phyloP scores from a whole-genome alignment of 1,140 invertebrate genomes.

The Gryon sp. region DNA sequence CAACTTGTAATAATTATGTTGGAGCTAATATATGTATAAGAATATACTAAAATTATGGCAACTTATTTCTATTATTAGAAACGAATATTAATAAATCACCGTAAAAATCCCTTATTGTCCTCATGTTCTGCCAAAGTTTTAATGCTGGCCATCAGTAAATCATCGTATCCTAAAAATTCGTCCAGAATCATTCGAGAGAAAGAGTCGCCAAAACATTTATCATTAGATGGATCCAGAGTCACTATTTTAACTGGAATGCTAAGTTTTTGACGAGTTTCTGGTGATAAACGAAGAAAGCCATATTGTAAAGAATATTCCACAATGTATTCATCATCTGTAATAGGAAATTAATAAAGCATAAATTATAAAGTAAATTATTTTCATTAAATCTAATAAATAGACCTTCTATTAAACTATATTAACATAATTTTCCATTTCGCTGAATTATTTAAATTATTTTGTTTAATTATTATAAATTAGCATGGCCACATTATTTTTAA shows the following conservation, averaged over 20 bases:
- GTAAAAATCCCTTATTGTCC: conserved; percentile 96
- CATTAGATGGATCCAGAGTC: conserved; percentile 91
- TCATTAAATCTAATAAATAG: no score
- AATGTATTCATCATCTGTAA: conserved; percentile 96
- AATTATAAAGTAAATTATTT: no score
- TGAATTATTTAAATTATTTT: no score
- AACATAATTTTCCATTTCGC: no score
- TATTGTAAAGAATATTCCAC: conserved; percentile 99
- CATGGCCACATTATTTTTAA: no score
- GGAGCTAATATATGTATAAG: no score
- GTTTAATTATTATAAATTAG: no score
- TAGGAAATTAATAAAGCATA: no score
- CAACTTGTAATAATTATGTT: no score
- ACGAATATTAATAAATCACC: conserved; percentile 80
- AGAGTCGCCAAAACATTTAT: conserved; percentile 95
- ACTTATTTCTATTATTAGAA: no score
- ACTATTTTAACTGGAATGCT: conserved; percentile 97
- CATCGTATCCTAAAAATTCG: conserved; percentile 97
- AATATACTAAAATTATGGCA: no score
- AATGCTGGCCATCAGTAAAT: conserved; percentile 97
- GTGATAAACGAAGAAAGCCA: conserved; percentile 94
- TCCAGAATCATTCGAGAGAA: conserved; percentile 94
- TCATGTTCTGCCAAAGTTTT: conserved; percentile 97
- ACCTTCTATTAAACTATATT: background rate
- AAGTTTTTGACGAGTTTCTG: conserved; percentile 88